A percentile compares a stretch with the other conserved stretches of the same genome.
These are phyloP conservation scores for Chiroxiphia lanceolata DNA, from an alignment of 2,797 vertebrate genomes.

Conservation along the genomic window DNA sequence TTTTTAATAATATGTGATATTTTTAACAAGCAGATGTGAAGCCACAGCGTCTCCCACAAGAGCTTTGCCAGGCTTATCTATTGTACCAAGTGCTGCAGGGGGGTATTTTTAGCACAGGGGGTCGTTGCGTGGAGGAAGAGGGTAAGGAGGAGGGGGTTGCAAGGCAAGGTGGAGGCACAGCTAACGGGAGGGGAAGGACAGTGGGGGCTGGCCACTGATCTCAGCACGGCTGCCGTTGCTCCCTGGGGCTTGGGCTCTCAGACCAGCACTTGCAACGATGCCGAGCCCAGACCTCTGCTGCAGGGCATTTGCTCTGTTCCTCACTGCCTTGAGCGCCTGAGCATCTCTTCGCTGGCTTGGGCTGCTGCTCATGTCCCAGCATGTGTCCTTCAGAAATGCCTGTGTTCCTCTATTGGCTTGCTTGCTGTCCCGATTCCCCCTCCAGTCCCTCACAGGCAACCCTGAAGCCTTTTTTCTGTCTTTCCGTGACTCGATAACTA, in stretches of 20 bases:
- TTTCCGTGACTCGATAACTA: accelerated
- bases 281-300: background rate
- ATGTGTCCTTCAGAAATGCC: background rate
- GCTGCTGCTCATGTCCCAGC: background rate
- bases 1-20: conserved; percentile 74
- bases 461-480: background rate
- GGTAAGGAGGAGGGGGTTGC: background rate
- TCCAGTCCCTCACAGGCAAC: background rate
- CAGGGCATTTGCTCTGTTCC: background rate
- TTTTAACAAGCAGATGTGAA: conserved; percentile 75
- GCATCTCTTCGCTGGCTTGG: background rate
- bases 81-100: conserved; percentile 16
- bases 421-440: background rate
- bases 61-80: conserved; percentile 62
- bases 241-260: accelerated
- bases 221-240: accelerated
- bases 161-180: background rate
- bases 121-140: background rate
- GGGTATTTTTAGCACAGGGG: conserved; percentile 28
- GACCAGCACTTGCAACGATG: accelerated
- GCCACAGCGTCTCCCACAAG: conserved; percentile 61
- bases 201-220: background rate
- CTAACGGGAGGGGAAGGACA: background rate
- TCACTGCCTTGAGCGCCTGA: background rate
- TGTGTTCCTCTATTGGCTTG: background rate